Evolutionary conservation across 2,888 invertebrate genomes (phyloP).

Genomic region (Drosophila barbarae): DNA sequence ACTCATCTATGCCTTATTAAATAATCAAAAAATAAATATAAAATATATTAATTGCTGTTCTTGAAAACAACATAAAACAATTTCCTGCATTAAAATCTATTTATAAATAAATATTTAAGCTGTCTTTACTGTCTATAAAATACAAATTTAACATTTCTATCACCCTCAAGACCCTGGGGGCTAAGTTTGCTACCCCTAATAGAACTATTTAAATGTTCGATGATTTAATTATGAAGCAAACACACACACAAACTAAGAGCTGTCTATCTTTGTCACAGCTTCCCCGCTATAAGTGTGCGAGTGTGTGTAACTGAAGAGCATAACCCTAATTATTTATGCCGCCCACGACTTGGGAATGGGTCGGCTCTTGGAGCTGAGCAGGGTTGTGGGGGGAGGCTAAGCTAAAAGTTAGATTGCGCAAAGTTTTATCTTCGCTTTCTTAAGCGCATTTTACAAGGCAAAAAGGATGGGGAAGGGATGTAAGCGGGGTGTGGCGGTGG

Average conservation of each 20-base stretch:
- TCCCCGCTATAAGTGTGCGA: conserved; percentile 11
- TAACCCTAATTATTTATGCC: conserved; percentile 69
- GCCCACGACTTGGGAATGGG: conserved; percentile 46
- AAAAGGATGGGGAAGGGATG: conserved; percentile 18
- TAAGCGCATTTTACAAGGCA: conserved; percentile 55
- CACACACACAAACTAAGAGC: conserved; percentile 7
- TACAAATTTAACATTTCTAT: not conserved
- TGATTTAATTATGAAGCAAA: conserved; percentile 39
- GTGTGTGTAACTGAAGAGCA: conserved; percentile 13
- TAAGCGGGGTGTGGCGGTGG: not conserved
- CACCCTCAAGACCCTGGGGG: not conserved
- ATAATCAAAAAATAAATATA: not conserved
- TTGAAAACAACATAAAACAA: not conserved
- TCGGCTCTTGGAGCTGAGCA: conserved; percentile 8
- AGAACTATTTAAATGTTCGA: conserved; percentile 24
- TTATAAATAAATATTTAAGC: not conserved
- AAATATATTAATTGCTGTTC: not conserved
- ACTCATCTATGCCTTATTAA: no score
- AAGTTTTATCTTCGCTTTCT: conserved; percentile 64
- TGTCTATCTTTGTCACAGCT: conserved; percentile 32
- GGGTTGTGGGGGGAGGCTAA: not conserved
- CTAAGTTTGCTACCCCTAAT: conserved; percentile 9
- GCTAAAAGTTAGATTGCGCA: conserved; percentile 58
- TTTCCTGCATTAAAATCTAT: not conserved
- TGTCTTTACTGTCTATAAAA: not conserved